A percentile compares a stretch with the other conserved stretches of the same genome.
These are phyloP conservation scores for Parnassius smintheus DNA, from an alignment of 2,888 invertebrate species.

Conservation along the genomic window DNA sequence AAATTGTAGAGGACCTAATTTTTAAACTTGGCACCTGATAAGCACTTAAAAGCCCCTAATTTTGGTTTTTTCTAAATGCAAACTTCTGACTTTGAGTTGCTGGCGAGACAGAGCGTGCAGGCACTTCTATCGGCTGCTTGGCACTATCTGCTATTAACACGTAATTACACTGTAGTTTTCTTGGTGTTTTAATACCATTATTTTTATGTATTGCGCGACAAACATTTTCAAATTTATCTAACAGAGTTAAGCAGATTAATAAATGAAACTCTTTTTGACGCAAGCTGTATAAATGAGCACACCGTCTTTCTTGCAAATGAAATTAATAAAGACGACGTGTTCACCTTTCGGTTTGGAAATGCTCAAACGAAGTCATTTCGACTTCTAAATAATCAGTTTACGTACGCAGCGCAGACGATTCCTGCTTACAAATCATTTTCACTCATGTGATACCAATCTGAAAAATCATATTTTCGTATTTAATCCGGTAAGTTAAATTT, in stretches of 20 bases:
- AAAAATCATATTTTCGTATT: constrained; percentile 18
- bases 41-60: too few relatives aligned
- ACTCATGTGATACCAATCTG: constrained; percentile 10
- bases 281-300: constrained; percentile 7
- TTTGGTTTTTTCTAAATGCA: too few relatives aligned
- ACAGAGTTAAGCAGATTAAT: constrained; percentile 17
- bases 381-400: constrained; percentile 26
- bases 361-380: constrained; percentile 23
- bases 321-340: constrained; percentile 22
- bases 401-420: constrained; percentile 18
- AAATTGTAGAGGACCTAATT: too few relatives aligned
- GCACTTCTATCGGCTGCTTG: too few relatives aligned
- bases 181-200: too few relatives aligned
- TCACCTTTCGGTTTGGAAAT: constrained; percentile 13
- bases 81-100: too few relatives aligned
- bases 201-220: too few relatives aligned
- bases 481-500: constrained; percentile 7
- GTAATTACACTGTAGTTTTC: too few relatives aligned
- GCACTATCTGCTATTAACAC: too few relatives aligned
- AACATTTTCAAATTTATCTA: too few relatives aligned
- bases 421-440: constrained; percentile 16
- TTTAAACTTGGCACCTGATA: too few relatives aligned
- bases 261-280: constrained; percentile 14
- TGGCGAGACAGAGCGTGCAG: too few relatives aligned
- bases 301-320: constrained; percentile 15